Evolutionary conservation across 2,888 invertebrate genomes (phyloP).

Genomic region (Acrocyrtus sp.): DNA sequence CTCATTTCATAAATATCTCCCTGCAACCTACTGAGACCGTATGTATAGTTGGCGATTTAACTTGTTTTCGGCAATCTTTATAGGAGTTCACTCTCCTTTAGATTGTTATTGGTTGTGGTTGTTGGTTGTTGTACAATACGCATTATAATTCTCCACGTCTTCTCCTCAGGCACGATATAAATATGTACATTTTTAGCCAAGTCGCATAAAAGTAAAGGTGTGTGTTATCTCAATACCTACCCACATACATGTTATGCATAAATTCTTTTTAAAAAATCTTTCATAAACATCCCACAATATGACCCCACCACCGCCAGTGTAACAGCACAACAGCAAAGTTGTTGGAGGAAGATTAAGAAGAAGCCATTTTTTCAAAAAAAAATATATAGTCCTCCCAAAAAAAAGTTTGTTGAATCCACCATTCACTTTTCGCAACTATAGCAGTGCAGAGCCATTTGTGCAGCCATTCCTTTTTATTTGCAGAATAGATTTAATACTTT

Average conservation of each 20-base stretch:
- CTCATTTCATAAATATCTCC: too few species aligned
- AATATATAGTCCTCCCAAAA: slow-evolving; percentile 5
- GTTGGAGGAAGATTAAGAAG: neutral
- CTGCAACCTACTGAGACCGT: too few species aligned
- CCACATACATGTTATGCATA: neutral
- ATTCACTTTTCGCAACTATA: too few species aligned
- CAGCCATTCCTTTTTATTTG: too few species aligned
- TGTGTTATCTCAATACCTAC: neutral
- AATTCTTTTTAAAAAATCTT: neutral
- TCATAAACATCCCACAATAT: neutral
- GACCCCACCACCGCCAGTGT: neutral
- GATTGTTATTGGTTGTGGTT: neutral
- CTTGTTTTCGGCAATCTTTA: neutral
- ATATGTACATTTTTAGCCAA: neutral
- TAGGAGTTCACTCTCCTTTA: neutral
- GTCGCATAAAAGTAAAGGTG: too few species aligned
- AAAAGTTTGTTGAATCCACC: slow-evolving; percentile 41
- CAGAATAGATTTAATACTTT: neutral
- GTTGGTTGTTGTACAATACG: too few species aligned
- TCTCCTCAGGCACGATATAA: too few species aligned
- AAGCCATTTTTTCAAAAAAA: slow-evolving; percentile 15
- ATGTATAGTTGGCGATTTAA: too few species aligned
- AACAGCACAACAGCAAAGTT: too few species aligned
- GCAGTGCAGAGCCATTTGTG: too few species aligned
- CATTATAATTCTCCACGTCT: neutral